Percentiles rank a stretch among this genome's conserved stretches.
Evolutionary conservation across 1,140 invertebrate genomes (phyloP).

Genomic region (Drosophila santomea): DNA sequence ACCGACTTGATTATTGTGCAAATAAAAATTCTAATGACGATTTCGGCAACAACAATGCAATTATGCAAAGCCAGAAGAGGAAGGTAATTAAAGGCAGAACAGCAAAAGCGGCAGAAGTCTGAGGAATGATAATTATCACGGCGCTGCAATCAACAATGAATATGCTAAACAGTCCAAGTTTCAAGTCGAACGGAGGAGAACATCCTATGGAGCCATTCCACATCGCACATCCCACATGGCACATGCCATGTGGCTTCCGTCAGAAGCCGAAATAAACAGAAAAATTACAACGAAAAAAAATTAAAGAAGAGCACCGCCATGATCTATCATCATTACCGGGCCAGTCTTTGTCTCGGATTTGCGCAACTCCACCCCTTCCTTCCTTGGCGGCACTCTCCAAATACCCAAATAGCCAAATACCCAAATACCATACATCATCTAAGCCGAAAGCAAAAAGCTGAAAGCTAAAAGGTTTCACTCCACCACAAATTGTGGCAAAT

Average conservation of each 20-base stretch:
- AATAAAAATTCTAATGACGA: constrained; percentile 78
- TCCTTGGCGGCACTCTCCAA: background rate
- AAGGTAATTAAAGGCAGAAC: constrained; percentile 70
- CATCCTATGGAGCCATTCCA: constrained; percentile 47
- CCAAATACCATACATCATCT: constrained; percentile 70
- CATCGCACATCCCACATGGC: constrained; percentile 28
- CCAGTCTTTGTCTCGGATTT: constrained; percentile 53
- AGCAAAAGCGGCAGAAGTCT: constrained; percentile 18
- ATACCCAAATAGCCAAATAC: constrained; percentile 7
- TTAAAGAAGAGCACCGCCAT: constrained; percentile 2
- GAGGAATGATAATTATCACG: constrained; percentile 66
- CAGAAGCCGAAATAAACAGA: constrained; percentile 20
- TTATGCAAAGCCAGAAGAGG: constrained; percentile 56
- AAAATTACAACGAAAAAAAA: too few relatives aligned
- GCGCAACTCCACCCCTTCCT: constrained; percentile 54
- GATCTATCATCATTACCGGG: constrained; percentile 39
- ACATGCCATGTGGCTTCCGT: constrained; percentile 53
- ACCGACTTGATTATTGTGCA: constrained; percentile 70
- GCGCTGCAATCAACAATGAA: constrained; percentile 59
- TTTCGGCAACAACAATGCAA: constrained; percentile 72
- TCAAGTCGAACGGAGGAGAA: constrained; percentile 44
- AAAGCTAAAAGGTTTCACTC: constrained; percentile 64
- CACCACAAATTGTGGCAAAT: constrained; percentile 63
- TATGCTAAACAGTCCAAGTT: constrained; percentile 65
- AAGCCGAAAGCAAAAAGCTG: constrained; percentile 46